Conservation (phyloP, 2,888 invertebrate genomes). For the Phortica okadai region DNA sequence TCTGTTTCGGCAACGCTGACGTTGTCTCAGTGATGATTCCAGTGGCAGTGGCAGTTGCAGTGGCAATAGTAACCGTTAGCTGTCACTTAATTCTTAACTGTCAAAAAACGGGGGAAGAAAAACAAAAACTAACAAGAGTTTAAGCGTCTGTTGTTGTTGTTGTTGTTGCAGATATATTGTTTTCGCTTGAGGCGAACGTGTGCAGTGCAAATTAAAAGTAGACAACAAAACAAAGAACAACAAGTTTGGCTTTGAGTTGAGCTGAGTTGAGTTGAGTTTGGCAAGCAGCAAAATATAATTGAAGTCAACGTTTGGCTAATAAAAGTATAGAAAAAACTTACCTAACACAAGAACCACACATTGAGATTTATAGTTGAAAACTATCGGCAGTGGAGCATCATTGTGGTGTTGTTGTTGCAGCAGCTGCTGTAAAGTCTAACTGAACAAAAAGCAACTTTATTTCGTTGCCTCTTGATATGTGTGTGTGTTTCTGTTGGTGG, state of each 20-base stretch:
- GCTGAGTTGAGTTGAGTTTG: too few relatives aligned
- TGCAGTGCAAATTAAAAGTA: slow-evolving; percentile 7
- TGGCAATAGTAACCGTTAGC: slow-evolving; percentile 24
- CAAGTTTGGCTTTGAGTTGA: too few relatives aligned
- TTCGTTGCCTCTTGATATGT: background rate
- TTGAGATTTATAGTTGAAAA: slow-evolving; percentile 5
- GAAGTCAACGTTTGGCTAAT: slow-evolving; percentile 56
- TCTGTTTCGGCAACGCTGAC: too few relatives aligned
- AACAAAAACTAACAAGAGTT: background rate
- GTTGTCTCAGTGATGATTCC: too few relatives aligned
- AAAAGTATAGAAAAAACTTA: slow-evolving; percentile 43
- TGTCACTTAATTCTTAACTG: slow-evolving; percentile 25
- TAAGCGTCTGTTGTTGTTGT: background rate
- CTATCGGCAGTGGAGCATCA: slow-evolving; percentile 9
- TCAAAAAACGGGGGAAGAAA: background rate
- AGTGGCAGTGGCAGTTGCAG: background rate
- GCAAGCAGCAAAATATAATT: slow-evolving; percentile 47
- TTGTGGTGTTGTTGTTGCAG: too few relatives aligned
- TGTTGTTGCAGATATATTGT: background rate
- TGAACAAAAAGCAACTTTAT: slow-evolving; percentile 49
- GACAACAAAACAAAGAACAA: background rate
- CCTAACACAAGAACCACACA: background rate
- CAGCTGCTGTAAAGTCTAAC: background rate
- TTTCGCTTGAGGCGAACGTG: background rate
- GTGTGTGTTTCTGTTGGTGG: background rate